Evolutionary conservation across 2,113 vertebrate species (phyloP), one percentile per base, ranked within the genome.

Genomic region (Corythornis madagascariensis): DNA sequence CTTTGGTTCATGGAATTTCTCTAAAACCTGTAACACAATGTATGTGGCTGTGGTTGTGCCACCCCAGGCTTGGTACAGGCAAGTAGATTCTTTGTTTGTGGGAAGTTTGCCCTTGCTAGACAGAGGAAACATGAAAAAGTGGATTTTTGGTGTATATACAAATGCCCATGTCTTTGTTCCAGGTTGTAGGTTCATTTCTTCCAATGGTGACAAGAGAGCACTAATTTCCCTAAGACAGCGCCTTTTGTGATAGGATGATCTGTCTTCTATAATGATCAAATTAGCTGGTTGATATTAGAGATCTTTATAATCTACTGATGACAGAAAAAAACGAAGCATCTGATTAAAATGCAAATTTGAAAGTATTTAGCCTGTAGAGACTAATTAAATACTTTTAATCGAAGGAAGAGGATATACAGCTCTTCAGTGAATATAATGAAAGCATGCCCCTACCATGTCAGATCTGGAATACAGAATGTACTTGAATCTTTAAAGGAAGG

Each of bases 331-430:
- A 24, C 13, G 52, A 88, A 86, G 28, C 22, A 21, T 74, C 47
- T 83, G 60, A 76, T 92, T 77, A 73, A 94, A 89, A 92, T 85
- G 74, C 60, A 80, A 67, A 70, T 91, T 79, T 86, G 69, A 87
- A 93, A 90, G 29, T 78, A 60, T 85, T 87, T 92, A 55, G 76
- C 38, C 66, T 87, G 65, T 79, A 40, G 29, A 35, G 38, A 33
- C 72, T 82, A 87, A 90, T 95, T 93, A 93, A 88, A 61, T 86
- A 73, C 35, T 94, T 76, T 3, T 17, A 75, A 69, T 29, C 3
- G 7, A 60, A 79, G 61, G 53, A 28, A 78, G 31, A 89, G 28
- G 12, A 43, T 79, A 7, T n/a, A 18, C 28, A 70, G 4, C 25
- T 59, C 33, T 33, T 26, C 26, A 63, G 66, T 83, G 87, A 82